A percentile compares a stretch with the other conserved stretches of the same genome.
Evolutionary conservation across 1,140 invertebrate species (phyloP).

Genomic region (Pissodes strobi): DNA sequence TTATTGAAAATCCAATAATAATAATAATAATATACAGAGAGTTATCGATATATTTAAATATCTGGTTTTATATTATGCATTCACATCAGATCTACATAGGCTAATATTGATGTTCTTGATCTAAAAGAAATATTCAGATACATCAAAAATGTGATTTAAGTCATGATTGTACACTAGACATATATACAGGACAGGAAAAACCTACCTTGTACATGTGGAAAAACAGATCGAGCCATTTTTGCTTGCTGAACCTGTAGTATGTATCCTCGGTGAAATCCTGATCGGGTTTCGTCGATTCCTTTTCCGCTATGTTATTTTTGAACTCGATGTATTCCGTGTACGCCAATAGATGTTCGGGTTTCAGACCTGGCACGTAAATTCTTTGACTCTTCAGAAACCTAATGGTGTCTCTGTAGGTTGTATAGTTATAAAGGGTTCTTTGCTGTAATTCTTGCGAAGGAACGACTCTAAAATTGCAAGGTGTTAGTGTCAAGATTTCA

Average conservation of each 20-base stretch:
- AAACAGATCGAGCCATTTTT: slow-evolving; percentile 56
- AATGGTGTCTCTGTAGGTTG: slow-evolving; percentile 44
- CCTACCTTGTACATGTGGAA: slow-evolving; percentile 54
- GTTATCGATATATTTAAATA: too few species aligned
- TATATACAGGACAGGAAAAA: too few species aligned
- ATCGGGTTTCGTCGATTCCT: neutral
- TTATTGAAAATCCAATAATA: too few species aligned
- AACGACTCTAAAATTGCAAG: neutral
- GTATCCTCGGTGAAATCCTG: slow-evolving; percentile 13
- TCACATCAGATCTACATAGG: too few species aligned
- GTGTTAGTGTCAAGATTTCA: too few species aligned
- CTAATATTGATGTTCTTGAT: too few species aligned
- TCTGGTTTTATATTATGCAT: too few species aligned
- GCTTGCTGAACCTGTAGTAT: slow-evolving; percentile 49
- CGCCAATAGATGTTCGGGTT: slow-evolving; percentile 47
- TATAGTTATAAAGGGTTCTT: slow-evolving; percentile 27
- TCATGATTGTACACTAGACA: too few species aligned
- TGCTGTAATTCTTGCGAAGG: slow-evolving; percentile 11
- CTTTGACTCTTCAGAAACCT: slow-evolving; percentile 47
- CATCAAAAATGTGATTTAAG: too few species aligned
- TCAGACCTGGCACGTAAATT: slow-evolving; percentile 48
- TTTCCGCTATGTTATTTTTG: too few species aligned
- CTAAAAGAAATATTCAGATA: too few species aligned
- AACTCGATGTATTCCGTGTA: slow-evolving; percentile 49
- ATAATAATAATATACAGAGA: too few species aligned